Percentiles rank a stretch among this genome's conserved stretches.
Conservation (phyloP, 2,113 vertebrate species). For the Arothron firmamentum region DNA sequence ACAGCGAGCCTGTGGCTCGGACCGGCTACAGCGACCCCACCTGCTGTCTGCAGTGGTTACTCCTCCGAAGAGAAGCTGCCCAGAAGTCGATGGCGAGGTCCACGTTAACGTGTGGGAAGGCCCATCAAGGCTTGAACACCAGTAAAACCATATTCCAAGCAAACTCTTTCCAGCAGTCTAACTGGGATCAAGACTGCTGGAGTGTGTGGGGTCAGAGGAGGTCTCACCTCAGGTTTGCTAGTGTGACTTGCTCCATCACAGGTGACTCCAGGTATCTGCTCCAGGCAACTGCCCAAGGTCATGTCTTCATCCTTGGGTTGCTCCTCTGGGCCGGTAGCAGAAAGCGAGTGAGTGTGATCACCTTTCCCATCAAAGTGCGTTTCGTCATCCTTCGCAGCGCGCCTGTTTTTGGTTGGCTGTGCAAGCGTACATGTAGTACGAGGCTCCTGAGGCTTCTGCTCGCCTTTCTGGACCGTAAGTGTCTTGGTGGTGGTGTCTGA, state of each 20-base stretch:
- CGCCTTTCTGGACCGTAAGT: constrained; percentile 7
- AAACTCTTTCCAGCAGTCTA: too few relatives aligned
- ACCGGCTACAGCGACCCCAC: too few relatives aligned
- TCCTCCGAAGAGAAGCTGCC: too few relatives aligned
- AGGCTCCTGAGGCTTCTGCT: constrained; percentile 66
- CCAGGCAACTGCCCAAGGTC: constrained; percentile 28
- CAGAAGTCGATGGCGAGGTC: too few relatives aligned
- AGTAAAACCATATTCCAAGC: too few relatives aligned
- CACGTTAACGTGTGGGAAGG: too few relatives aligned
- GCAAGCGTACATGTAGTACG: constrained; percentile 57
- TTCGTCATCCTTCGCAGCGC: constrained; percentile 43
- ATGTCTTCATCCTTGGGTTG: constrained; percentile 34
- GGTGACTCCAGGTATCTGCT: constrained; percentile 8
- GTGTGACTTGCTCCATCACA: constrained; percentile 12
- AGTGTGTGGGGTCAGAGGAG: not conserved
- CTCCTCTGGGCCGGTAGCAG: constrained; percentile 26
- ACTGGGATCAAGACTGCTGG: too few relatives aligned
- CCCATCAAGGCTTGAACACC: too few relatives aligned
- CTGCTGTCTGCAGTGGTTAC: too few relatives aligned
- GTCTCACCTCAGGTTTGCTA: constrained; percentile 60
- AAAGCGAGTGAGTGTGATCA: constrained; percentile 13
- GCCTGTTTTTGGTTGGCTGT: constrained; percentile 24
- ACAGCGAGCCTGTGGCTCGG: too few relatives aligned
- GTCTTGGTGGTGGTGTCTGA: constrained; percentile 9
- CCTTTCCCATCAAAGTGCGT: constrained; percentile 37